phyloP scores from a whole-genome alignment of 2,888 invertebrate species.

The Ditylenchus weischeri region DNA sequence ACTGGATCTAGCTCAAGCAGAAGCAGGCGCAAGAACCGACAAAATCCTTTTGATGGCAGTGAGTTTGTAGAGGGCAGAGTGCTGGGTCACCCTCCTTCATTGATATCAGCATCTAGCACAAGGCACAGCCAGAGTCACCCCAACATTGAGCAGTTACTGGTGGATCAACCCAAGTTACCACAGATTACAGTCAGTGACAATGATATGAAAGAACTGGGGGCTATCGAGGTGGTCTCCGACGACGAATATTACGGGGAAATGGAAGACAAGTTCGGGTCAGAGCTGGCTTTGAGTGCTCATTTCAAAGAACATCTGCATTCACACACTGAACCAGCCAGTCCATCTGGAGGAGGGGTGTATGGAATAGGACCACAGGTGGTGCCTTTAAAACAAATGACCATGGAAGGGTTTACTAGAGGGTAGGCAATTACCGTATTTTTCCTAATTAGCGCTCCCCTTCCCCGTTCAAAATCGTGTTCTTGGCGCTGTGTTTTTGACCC shows the following conservation, averaged over 20 bases:
- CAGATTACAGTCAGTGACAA: constrained; percentile 46
- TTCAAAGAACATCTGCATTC: neutral
- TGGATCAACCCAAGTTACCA: constrained; percentile 26
- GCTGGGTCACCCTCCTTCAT: constrained; percentile 15
- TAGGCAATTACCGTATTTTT: neutral
- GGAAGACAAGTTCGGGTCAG: constrained; percentile 23
- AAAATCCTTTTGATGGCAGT: constrained; percentile 12
- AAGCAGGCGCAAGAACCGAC: constrained; percentile 10
- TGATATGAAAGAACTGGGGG: constrained; percentile 27
- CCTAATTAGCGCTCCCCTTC: too few relatives aligned
- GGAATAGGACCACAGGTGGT: neutral
- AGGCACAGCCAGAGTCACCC: constrained; percentile 11
- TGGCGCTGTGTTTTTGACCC: too few relatives aligned
- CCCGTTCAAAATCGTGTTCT: too few relatives aligned
- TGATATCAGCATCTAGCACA: constrained; percentile 11
- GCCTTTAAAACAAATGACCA: constrained; percentile 5
- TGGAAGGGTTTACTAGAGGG: constrained; percentile 6
- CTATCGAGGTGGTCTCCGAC: constrained; percentile 8
- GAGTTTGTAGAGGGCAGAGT: constrained; percentile 4
- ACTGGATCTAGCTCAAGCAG: too few relatives aligned
- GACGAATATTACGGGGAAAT: constrained; percentile 16
- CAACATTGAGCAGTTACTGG: constrained; percentile 2
- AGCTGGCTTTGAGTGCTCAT: constrained; percentile 5
- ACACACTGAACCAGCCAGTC: constrained; percentile 7
- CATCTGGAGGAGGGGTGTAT: constrained; percentile 2